Base-by-base conservation (phyloP, 2,113 vertebrate genomes). In the Hyperopisus bebe region DNA sequence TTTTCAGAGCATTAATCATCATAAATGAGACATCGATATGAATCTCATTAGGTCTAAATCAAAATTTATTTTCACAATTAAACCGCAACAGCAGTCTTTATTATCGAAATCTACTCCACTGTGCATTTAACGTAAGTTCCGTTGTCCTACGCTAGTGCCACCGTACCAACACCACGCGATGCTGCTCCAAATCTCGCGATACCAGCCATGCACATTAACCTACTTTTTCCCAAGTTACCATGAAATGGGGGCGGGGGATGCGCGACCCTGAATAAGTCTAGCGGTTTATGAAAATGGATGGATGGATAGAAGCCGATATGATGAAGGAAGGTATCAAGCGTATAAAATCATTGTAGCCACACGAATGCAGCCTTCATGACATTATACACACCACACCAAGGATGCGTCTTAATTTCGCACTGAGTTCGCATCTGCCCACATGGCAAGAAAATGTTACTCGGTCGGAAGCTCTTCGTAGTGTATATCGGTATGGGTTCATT, bases 161-260 rank as follows among this genome's bases (percentile, higher is more conserved):
- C 5, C 21, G 35, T 80, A 80, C 24, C 44, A 48, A 1, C 10
- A 47, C 44, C 17, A 47, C 44, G 44, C n/a, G 7, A 48, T 27
- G 46, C 83, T 48, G 44, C n/a, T 27, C 83, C 46, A 86, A 86
- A 47, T 86, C 83, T 86, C 83, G 46, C 83, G 83, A 86, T 86
- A 48, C 4, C 83, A 48, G 46, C 19, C 15, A 80, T 80, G 35
- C 5, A 35, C 35, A 39, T 80, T 80, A 80, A 80, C 31, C 74
- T 80, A 42, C 35, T 80, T 80, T 55, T 80, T 80, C 74, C 74
- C 6, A 80, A 80, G 74, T 42, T 80, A 80, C 13, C 35, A 6
- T 8, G 15, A 80, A 80, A 80, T 42, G 5, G 1, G 74, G 74
- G 31, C 11, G 13, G 74, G 74, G 31, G 35, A 7, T 80, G 13